Percentiles rank a stretch among this genome's conserved stretches.
Evolutionary conservation across 2,113 vertebrate genomes (phyloP).

Genomic region (Callipepla squamata): DNA sequence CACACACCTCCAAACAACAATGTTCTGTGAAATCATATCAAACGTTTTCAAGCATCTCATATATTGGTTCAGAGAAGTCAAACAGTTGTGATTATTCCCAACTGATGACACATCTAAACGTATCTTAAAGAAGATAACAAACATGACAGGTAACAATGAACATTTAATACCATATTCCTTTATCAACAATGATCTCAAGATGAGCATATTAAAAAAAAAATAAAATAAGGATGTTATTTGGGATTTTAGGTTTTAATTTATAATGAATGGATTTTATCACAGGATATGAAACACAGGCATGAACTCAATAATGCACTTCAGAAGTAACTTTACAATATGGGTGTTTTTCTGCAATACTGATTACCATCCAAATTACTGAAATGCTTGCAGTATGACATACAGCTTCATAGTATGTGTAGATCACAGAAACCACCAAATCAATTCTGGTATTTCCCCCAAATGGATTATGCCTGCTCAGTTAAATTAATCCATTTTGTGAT

Average conservation of each 20-base stretch:
- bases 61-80: neutral
- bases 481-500: neutral
- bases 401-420: neutral
- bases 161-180: neutral
- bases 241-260: too few relatives aligned
- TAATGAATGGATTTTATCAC: neutral
- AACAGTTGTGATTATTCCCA: neutral
- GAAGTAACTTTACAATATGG: neutral
- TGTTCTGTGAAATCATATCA: neutral
- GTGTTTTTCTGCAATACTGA: neutral
- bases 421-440: neutral
- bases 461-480: neutral
- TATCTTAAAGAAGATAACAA: neutral
- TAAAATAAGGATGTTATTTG: neutral
- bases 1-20: neutral
- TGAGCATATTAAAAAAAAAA: neutral
- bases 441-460: neutral
- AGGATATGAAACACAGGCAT: neutral
- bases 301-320: neutral
- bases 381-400: neutral
- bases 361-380: neutral
- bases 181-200: neutral
- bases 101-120: neutral
- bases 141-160: neutral
- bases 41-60: neutral